Percentiles rank a stretch among this genome's conserved stretches.
phyloP scores from a whole-genome alignment of 2,113 vertebrate species.

The Lanius ludovicianus region DNA sequence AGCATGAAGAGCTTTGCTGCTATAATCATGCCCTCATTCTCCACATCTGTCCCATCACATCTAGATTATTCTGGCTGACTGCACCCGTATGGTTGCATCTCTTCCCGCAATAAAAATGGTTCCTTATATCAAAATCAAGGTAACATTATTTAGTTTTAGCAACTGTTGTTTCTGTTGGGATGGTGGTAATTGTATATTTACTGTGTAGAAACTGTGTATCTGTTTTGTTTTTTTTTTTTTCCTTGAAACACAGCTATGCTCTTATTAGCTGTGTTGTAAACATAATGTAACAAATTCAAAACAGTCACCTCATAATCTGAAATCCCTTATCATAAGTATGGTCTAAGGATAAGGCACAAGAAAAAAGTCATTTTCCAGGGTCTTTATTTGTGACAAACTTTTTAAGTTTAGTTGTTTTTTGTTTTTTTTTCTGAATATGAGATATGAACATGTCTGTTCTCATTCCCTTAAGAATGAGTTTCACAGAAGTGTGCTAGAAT shows the following conservation, averaged over 20 bases:
- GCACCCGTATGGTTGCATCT: fast-evolving
- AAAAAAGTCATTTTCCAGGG: neutral
- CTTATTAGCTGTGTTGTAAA: neutral
- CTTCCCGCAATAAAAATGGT: neutral
- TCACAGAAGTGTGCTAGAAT: neutral
- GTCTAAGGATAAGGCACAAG: neutral
- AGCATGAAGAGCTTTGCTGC: neutral
- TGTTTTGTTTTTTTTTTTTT: neutral
- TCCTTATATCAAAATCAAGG: neutral
- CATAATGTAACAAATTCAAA: neutral
- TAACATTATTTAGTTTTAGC: neutral
- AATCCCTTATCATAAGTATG: neutral
- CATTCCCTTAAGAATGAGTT: neutral
- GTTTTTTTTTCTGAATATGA: neutral
- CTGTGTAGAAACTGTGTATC: neutral
- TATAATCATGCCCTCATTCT: neutral
- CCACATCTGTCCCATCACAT: neutral
- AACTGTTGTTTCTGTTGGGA: neutral
- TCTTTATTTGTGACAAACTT: neutral
- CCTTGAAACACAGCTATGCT: neutral
- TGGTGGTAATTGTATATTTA: neutral
- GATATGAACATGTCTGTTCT: neutral
- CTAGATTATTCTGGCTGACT: neutral
- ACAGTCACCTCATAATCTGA: neutral
- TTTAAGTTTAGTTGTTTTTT: neutral